Conservation (phyloP, 1,140 invertebrate species). For the Holotrichia oblita region DNA sequence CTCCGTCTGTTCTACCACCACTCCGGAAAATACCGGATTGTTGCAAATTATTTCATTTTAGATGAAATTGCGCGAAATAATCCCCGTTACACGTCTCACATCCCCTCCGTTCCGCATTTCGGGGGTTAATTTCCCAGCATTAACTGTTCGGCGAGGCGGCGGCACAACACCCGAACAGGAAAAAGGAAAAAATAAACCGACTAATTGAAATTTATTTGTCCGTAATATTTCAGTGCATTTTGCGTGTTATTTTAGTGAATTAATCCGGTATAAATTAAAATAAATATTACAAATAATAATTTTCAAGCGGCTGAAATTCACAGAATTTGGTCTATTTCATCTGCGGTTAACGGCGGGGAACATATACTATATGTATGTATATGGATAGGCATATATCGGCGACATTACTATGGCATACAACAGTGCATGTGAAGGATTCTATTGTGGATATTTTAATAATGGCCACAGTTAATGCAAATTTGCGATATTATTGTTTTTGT, state of each 20-base stretch:
- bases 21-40: not conserved
- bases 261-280: conserved; percentile 5
- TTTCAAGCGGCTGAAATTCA: not conserved
- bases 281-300: conserved; percentile 14
- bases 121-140: conserved; percentile 5
- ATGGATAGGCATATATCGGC: too few species aligned
- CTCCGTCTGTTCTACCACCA: not conserved
- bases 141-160: not conserved
- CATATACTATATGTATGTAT: too few species aligned
- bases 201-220: conserved; percentile 17
- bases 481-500: too few species aligned
- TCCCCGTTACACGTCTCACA: not conserved
- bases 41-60: conserved; percentile 18
- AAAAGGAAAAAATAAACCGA: conserved; percentile 5
- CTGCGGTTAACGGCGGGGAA: too few species aligned
- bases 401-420: too few species aligned
- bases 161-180: not conserved
- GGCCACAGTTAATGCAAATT: too few species aligned
- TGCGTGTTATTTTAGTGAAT: not conserved
- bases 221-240: conserved; percentile 9
- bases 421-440: too few species aligned
- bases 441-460: too few species aligned
- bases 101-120: not conserved
- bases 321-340: not conserved
- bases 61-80: conserved; percentile 11